Conservation (phyloP, 2,888 invertebrate species). For the Cryptophagus acutangulus region DNA sequence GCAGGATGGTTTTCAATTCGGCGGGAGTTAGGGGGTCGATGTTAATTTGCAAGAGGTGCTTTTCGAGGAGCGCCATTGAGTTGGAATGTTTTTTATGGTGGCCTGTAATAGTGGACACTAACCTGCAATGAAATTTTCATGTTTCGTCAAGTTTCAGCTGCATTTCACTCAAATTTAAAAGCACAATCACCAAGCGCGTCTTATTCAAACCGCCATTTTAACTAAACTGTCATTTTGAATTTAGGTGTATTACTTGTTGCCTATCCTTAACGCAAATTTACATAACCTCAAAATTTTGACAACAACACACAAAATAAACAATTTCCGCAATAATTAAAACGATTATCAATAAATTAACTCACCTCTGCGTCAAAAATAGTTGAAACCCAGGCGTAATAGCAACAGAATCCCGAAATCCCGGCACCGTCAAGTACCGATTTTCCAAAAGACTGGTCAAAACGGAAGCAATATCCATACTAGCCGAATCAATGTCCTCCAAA, state of each 20-base stretch:
- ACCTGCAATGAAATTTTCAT: conserved; percentile 36
- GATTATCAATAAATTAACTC: conserved; percentile 24
- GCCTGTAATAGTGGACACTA: conserved; percentile 57
- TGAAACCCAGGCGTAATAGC: conserved; percentile 82
- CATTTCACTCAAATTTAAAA: no score
- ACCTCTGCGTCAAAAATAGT: conserved; percentile 86
- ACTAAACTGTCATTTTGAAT: no score
- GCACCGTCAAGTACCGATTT: conserved; percentile 74
- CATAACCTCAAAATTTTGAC: conserved; percentile 2
- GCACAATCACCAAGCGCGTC: no score
- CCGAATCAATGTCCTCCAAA: conserved; percentile 92
- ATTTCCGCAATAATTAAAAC: conserved; percentile 5
- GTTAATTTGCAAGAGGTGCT: conserved; percentile 75
- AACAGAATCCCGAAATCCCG: conserved; percentile 81
- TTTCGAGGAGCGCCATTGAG: conserved; percentile 67
- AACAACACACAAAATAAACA: background rate
- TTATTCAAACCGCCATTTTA: no score
- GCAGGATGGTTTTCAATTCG: conserved; percentile 71
- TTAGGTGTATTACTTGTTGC: no score
- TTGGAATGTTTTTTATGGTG: conserved; percentile 59
- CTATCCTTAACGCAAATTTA: no score
- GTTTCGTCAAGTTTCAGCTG: no score
- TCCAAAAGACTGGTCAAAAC: conserved; percentile 81
- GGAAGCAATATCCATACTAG: conserved; percentile 88
- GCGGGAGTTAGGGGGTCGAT: conserved; percentile 71